Conservation (phyloP, 1,140 invertebrate genomes). For the Leptopilina boulardi region DNA sequence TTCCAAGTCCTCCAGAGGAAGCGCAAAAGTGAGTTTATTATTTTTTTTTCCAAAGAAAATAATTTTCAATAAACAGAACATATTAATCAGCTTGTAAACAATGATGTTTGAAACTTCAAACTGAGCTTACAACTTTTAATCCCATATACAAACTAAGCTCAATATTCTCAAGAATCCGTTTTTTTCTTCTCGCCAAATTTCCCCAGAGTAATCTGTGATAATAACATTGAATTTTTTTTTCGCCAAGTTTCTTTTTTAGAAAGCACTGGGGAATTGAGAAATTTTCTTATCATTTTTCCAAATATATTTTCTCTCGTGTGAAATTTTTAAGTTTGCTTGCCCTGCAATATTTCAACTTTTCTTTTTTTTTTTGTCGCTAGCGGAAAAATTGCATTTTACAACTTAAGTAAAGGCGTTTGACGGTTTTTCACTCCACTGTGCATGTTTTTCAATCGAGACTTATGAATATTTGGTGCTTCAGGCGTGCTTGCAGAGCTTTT, state of each 20-base stretch:
- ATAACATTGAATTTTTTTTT: conserved; percentile 20
- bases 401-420: conserved; percentile 7
- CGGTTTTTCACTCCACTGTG: conserved; percentile 15
- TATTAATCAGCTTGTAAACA: conserved; percentile 23
- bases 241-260: neutral
- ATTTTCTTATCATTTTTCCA: neutral
- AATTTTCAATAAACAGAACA: too few species aligned
- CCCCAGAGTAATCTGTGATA: neutral
- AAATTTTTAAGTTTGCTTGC: conserved; percentile 3
- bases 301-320: neutral
- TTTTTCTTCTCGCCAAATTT: neutral
- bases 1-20: conserved; percentile 76
- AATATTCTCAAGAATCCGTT: neutral
- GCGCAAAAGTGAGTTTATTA: conserved; percentile 72
- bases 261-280: neutral
- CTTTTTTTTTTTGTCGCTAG: neutral
- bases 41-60: neutral
- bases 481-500: conserved; percentile 76
- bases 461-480: conserved; percentile 49
- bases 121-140: conserved; percentile 28
- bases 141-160: conserved; percentile 4
- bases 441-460: conserved; percentile 28
- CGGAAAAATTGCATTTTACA: conserved; percentile 28
- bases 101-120: conserved; percentile 18
- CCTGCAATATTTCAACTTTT: conserved; percentile 8